Percentiles rank a stretch among this genome's conserved stretches.
These are phyloP conservation scores for Scomber japonicus DNA, from an alignment of 2,113 vertebrate species.

Conservation along the genomic window DNA sequence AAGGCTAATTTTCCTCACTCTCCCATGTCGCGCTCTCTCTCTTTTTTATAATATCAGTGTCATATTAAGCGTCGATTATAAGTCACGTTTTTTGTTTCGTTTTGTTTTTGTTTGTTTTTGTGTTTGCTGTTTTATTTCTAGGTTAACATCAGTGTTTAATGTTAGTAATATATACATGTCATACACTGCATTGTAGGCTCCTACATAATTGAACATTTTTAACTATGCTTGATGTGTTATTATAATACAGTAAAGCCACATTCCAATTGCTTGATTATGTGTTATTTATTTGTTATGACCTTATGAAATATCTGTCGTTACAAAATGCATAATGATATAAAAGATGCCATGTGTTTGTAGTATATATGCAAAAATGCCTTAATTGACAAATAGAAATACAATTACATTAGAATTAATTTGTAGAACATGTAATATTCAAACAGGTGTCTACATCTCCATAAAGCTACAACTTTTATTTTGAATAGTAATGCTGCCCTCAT, in stretches of 20 bases:
- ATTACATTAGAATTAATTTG: not conserved
- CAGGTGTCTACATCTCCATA: too few species aligned
- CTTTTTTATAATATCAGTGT: not conserved
- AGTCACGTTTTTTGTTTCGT: too few species aligned
- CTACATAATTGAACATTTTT: too few species aligned
- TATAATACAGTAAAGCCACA: not conserved
- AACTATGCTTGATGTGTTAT: not conserved
- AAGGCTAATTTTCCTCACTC: not conserved
- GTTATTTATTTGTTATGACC: not conserved
- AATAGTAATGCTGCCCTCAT: not conserved
- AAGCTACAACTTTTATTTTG: not conserved
- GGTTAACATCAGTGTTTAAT: not conserved
- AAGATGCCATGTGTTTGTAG: not conserved
- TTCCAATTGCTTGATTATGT: not conserved
- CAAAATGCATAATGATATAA: not conserved
- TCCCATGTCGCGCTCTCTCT: too few species aligned
- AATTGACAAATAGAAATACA: not conserved
- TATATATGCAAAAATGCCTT: not conserved
- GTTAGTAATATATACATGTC: too few species aligned
- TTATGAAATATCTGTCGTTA: not conserved
- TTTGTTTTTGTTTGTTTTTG: too few species aligned
- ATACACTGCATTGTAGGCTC: too few species aligned
- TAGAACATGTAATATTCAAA: not conserved
- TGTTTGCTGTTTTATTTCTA: not conserved
- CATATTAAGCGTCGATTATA: not conserved